Evolutionary conservation across 2,888 invertebrate genomes (phyloP), one percentile per base, ranked within the genome.

Genomic region (Athrips mouffetella): DNA sequence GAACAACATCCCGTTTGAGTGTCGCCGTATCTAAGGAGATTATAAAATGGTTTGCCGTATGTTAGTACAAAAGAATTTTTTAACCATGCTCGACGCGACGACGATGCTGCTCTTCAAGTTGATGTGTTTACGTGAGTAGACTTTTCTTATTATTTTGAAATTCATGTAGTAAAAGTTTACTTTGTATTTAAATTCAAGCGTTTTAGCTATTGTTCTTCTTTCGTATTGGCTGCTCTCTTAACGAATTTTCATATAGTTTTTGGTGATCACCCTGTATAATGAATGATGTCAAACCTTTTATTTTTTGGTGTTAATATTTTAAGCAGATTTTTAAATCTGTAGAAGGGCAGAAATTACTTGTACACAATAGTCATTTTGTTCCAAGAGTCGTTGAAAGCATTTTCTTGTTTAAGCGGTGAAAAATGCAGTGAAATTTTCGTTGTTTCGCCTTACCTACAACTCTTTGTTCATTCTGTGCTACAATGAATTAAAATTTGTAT

Each of bases 71-170:
- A 76, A 74, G 60, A 74, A 70, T 61, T 71, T 76, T 52, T 53
- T 67, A 51, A 57, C 62, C 46, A 64, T 69, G 61, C 63, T 70
- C 64, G 63, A 73, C 58, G 58, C 70, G 13, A 67, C 71, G 15
- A 63, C 71, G 23, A 61, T 62, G 53, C 72, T 65, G 67, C 48
- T 77, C 65, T 62, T 59, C 61, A 85, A 81, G 60, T 52, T 82
- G 29, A 59, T 79, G 51, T 86, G 77, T 81, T 74, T 87, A 73
- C 70, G 87, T 87, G 58, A 87, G 87, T 86, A 21, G 7, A 25
- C 13, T 40, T 40, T 23, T 40, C 7, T n/a, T 7, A 25, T 25
- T 8, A 25, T 25, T 13, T 8, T 11, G 25, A 6, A 13, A 23
- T 39, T 11, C 1, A 21, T 21, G 20, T 39, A 21, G 25, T 7